A percentile compares a stretch with the other conserved stretches of the same genome.
phyloP scores from a whole-genome alignment of 2,797 vertebrate species.

The Ciconia nigra region DNA sequence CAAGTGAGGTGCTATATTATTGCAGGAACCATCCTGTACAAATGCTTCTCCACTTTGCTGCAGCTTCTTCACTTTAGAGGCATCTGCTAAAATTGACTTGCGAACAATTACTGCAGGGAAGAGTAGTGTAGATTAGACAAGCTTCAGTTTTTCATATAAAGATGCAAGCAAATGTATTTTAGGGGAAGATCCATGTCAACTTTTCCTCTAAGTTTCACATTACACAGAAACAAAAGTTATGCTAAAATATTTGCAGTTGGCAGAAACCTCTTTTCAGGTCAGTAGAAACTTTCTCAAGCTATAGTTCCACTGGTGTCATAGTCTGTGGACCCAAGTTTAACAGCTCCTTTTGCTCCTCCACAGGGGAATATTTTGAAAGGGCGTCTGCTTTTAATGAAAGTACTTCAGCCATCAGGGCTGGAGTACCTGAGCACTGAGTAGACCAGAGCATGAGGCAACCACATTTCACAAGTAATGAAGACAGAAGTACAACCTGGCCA shows the following conservation, averaged over 20 bases:
- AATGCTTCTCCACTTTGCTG: conserved; percentile 78
- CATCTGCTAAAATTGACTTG: conserved; percentile 75
- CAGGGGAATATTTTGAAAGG: neutral
- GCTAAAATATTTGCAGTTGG: neutral
- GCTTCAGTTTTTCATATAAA: accelerated
- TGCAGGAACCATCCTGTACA: conserved; percentile 80
- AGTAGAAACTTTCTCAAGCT: neutral
- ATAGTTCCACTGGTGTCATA: neutral
- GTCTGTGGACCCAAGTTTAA: neutral
- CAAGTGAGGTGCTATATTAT: conserved; percentile 75
- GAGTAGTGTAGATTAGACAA: neutral
- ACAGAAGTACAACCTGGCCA: neutral
- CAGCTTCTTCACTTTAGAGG: conserved; percentile 72
- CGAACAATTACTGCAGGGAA: conserved; percentile 59
- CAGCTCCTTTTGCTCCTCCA: neutral
- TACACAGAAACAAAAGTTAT: neutral
- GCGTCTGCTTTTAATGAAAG: neutral
- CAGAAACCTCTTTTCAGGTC: neutral
- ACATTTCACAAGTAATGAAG: neutral
- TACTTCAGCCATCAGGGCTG: neutral
- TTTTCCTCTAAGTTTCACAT: accelerated
- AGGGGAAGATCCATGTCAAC: accelerated
- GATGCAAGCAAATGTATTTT: neutral
- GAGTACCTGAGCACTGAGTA: neutral
- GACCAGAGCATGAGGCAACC: neutral